Evolutionary conservation across 2,888 invertebrate species (phyloP).

Genomic region (Acrobasis consociella): DNA sequence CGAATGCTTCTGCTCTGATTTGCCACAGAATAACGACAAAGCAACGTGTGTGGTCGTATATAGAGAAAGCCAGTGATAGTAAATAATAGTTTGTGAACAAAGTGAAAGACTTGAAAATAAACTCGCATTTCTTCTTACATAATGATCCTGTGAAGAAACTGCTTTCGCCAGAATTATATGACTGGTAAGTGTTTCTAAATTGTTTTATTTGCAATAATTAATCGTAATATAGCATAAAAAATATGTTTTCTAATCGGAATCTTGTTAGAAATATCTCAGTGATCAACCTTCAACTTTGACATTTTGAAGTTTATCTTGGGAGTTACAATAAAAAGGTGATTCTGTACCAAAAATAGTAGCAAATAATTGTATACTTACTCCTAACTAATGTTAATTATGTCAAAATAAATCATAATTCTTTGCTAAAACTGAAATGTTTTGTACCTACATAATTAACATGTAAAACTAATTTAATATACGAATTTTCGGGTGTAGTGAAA

Average conservation of each 20-base stretch:
- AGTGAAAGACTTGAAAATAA: slow-evolving; percentile 13
- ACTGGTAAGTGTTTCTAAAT: slow-evolving; percentile 51
- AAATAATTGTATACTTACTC: too few relatives aligned
- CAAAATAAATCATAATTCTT: too few relatives aligned
- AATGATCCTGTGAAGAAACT: slow-evolving; percentile 36
- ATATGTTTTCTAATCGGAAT: slow-evolving; percentile 26
- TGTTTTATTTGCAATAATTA: not conserved
- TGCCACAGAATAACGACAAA: not conserved
- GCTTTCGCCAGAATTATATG: slow-evolving; percentile 46
- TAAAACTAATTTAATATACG: too few relatives aligned
- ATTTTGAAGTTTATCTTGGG: not conserved
- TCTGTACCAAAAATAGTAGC: too few relatives aligned
- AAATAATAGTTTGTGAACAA: not conserved
- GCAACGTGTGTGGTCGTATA: not conserved
- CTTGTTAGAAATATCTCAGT: slow-evolving; percentile 25
- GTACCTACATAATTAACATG: too few relatives aligned
- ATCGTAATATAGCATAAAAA: not conserved
- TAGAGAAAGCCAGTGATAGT: not conserved
- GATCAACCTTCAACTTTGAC: not conserved
- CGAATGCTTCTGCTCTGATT: not conserved
- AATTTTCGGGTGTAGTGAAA: too few relatives aligned
- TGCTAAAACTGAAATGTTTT: too few relatives aligned
- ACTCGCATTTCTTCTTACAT: slow-evolving; percentile 32
- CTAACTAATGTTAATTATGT: too few relatives aligned
- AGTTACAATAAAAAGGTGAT: not conserved